Conservation (phyloP, 2,888 invertebrate species). For the Lymantria monacha region DNA sequence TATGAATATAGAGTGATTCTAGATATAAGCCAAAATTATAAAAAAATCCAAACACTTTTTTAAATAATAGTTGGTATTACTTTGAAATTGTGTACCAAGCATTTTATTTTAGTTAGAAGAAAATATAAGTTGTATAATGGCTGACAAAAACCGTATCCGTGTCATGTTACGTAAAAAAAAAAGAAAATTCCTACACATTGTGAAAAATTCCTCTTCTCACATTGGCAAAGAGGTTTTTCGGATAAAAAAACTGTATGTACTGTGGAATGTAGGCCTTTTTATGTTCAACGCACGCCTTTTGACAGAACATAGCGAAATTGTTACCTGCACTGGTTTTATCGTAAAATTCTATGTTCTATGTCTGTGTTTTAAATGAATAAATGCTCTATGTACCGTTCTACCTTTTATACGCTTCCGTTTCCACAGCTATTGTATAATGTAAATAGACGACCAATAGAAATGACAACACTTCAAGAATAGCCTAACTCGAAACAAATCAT, state of each 20-base stretch:
- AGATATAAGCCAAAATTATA: too few relatives aligned
- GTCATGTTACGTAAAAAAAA: constrained; percentile 17
- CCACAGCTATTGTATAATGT: too few relatives aligned
- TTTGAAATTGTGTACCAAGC: too few relatives aligned
- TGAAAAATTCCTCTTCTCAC: constrained; percentile 45
- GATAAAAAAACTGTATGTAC: constrained; percentile 38
- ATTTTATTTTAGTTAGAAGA: background rate
- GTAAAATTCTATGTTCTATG: constrained; percentile 16
- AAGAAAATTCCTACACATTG: constrained; percentile 21
- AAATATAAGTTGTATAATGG: background rate
- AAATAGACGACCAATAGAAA: too few relatives aligned
- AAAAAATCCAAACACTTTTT: too few relatives aligned
- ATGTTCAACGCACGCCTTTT: constrained; percentile 48
- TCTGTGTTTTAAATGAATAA: too few relatives aligned
- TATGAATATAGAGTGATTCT: too few relatives aligned
- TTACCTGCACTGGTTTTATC: constrained; percentile 40
- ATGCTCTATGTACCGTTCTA: too few relatives aligned
- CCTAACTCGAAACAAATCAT: too few relatives aligned
- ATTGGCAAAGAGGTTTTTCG: constrained; percentile 52
- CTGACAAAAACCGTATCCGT: background rate
- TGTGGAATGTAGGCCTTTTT: constrained; percentile 41
- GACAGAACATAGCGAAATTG: constrained; percentile 33
- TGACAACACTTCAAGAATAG: too few relatives aligned
- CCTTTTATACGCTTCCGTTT: too few relatives aligned
- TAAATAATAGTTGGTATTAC: too few relatives aligned